Evolutionary conservation across 2,797 vertebrate genomes (phyloP).

Genomic region (Capromys pilorides): DNA sequence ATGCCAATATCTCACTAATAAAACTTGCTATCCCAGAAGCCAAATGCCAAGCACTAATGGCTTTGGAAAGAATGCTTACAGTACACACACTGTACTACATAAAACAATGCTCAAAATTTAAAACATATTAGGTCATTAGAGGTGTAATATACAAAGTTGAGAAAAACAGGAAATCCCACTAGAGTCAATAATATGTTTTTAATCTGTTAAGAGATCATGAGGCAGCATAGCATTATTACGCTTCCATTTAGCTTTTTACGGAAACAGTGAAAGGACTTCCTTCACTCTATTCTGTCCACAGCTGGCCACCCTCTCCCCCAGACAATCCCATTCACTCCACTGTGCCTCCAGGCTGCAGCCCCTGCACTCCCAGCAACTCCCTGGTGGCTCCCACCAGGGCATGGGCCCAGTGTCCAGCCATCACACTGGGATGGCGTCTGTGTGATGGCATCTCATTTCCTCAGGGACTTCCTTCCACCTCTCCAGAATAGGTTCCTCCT

Average conservation of each 20-base stretch:
- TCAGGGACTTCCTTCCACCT: not conserved
- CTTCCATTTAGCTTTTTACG: conserved; percentile 8
- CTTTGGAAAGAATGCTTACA: conserved; percentile 22
- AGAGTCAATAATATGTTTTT: not conserved
- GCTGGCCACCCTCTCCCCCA: not conserved
- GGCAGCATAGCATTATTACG: not conserved
- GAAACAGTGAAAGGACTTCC: not conserved
- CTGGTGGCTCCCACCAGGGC: not conserved
- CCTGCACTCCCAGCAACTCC: not conserved
- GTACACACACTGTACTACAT: not conserved
- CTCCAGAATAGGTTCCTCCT: not conserved
- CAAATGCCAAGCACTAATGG: conserved; percentile 20
- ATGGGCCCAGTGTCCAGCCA: not conserved
- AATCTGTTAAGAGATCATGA: not conserved
- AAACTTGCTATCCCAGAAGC: conserved; percentile 21
- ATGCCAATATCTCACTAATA: not conserved
- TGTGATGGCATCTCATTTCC: not conserved
- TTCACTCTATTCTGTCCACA: not conserved
- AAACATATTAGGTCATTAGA: conserved; percentile 15
- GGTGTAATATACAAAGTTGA: not conserved
- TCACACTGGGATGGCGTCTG: not conserved
- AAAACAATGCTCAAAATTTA: conserved; percentile 20
- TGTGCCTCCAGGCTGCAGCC: not conserved
- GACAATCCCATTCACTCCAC: not conserved
- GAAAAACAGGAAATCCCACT: conserved; percentile 37